Percentiles rank a stretch among this genome's conserved stretches.
phyloP scores from a whole-genome alignment of 2,888 invertebrate species.

The Bhutanitis thaidina region DNA sequence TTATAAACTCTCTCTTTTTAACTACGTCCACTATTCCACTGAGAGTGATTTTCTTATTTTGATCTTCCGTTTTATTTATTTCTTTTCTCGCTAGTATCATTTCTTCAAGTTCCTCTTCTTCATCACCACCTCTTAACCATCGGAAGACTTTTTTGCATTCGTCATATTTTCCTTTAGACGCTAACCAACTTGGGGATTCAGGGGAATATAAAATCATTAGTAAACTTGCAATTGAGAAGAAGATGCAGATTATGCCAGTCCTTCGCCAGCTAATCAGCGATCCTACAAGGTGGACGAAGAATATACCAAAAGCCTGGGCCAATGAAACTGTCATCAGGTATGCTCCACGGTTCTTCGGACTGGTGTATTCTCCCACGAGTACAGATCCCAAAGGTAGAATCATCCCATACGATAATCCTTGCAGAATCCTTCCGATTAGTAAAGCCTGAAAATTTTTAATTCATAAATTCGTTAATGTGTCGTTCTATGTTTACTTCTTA shows the following conservation, averaged over 20 bases:
- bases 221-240: constrained; percentile 65
- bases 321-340: constrained; percentile 79
- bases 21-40: constrained; percentile 30
- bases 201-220: constrained; percentile 58
- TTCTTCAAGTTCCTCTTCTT: constrained; percentile 52
- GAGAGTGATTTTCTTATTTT: constrained; percentile 24
- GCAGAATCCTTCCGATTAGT: constrained; percentile 45
- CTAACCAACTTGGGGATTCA: constrained; percentile 83
- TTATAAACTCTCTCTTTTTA: constrained; percentile 66
- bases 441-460: constrained; percentile 42
- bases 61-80: constrained; percentile 28
- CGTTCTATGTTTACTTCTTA: too few species aligned
- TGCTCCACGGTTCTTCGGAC: constrained; percentile 79
- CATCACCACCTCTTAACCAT: constrained; percentile 75
- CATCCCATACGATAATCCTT: constrained; percentile 72
- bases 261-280: constrained; percentile 76
- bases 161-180: constrained; percentile 68
- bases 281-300: constrained; percentile 80
- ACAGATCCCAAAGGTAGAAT: constrained; percentile 65
- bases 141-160: constrained; percentile 75
- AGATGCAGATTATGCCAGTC: constrained; percentile 67
- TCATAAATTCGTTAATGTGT: not conserved
- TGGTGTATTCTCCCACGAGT: constrained; percentile 74
- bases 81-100: constrained; percentile 43
- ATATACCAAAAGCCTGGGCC: constrained; percentile 78